These are phyloP conservation scores for Microctonus aethiopoides DNA, from an alignment of 2,888 invertebrate species.

Conservation along the genomic window DNA sequence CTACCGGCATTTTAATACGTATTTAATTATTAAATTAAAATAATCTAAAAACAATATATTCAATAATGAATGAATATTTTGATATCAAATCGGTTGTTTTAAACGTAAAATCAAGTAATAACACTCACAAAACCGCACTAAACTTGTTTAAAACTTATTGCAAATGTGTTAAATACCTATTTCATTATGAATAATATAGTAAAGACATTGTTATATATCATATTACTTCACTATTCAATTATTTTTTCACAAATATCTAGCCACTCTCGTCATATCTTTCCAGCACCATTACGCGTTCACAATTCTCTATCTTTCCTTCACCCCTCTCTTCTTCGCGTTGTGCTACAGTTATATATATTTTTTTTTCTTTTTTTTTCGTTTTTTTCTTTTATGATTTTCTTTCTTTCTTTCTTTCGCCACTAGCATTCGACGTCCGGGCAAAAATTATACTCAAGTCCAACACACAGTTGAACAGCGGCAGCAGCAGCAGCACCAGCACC, in stretches of 20 bases:
- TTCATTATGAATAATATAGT: too few relatives aligned
- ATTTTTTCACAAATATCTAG: neutral
- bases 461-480: neutral
- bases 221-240: too few relatives aligned
- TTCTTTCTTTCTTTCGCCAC: neutral
- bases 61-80: too few relatives aligned
- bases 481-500: too few relatives aligned
- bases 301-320: neutral
- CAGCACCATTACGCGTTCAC: neutral
- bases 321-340: neutral
- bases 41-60: too few relatives aligned
- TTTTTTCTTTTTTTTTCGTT: neutral
- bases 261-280: neutral
- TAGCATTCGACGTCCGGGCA: neutral
- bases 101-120: too few relatives aligned
- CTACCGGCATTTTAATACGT: constrained; percentile 1
- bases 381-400: neutral
- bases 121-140: too few relatives aligned
- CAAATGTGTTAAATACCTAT: too few relatives aligned
- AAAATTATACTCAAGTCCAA: neutral
- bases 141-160: too few relatives aligned
- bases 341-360: neutral
- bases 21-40: too few relatives aligned
- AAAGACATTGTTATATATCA: too few relatives aligned
- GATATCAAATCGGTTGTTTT: too few relatives aligned